Evolutionary conservation across 2,113 vertebrate species (phyloP), one percentile per base, ranked within the genome.

Genomic region (Loxodonta africana): DNA sequence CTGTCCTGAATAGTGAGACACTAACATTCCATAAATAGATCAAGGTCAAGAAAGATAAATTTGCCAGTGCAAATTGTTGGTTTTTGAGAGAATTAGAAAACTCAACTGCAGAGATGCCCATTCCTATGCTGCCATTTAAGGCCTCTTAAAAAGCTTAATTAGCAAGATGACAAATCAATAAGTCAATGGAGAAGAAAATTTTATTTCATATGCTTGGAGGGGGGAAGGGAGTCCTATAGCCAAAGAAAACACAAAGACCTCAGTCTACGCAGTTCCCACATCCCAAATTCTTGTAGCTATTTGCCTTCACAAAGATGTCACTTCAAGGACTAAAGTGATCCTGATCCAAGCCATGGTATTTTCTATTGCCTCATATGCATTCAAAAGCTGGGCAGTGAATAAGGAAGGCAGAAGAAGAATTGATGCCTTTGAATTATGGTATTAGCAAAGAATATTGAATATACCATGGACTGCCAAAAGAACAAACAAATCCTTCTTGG

Each of bases 21-120:
- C 1, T n/a, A 74, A 94, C 63, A 57, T 20, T 46, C n/a, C 62
- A 78, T 53, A 78, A 91, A 95, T 11, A 96, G 80, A 80, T 92
- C 67, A 82, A 94, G 77, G 73, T 85, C 93, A 93, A 60, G 51
- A 94, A 83, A 95, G 90, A 86, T 46, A 85, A 78, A 92, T 88
- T 76, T 90, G 53, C 23, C 77, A 91, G 73, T 57, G 88, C 78
- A 95, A 92, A 95, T 90, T 78, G 67, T 44, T 60, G 62, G 83
- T 78, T 95, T n/a, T 83, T 18, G 17, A 63, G 21, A 89, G 78
- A 94, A 90, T 82, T 2, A 25, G 10, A 86, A 30, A 74, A 73
- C 26, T 91, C 83, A 84, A 28, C 21, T n/a, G 23, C 17, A 92
- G 12, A 87, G 44, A 94, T 41, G 30, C 30, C 71, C 73, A 46